A percentile compares a stretch with the other conserved stretches of the same genome.
Conservation (phyloP, 2,113 vertebrate genomes). For the Sander lucioperca region DNA sequence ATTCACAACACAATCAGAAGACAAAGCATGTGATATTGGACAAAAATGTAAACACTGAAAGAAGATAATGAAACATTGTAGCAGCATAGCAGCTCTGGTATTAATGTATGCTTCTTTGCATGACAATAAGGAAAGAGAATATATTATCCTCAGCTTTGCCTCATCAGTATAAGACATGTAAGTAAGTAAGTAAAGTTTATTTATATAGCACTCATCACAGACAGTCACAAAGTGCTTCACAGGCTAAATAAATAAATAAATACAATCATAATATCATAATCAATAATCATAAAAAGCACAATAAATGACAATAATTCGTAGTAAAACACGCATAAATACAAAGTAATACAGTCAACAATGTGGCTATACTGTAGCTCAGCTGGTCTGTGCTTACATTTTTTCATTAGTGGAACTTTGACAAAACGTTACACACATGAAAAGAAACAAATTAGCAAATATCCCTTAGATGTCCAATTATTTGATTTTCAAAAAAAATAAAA, state of each 20-base stretch:
- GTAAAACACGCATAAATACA: too few species aligned
- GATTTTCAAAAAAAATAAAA: background rate
- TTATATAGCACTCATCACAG: too few species aligned
- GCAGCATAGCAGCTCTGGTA: background rate
- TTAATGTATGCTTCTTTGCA: background rate
- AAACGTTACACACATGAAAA: background rate
- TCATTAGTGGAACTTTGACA: conserved; percentile 8
- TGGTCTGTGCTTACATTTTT: background rate
- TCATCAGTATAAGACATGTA: background rate
- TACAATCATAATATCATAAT: too few species aligned
- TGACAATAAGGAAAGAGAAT: background rate
- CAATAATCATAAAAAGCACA: too few species aligned
- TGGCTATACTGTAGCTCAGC: background rate
- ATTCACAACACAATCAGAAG: background rate
- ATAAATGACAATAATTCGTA: too few species aligned
- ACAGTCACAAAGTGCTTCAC: too few species aligned
- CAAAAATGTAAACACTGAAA: background rate
- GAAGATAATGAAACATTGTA: background rate
- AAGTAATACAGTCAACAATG: too few species aligned
- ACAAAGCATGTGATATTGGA: background rate
- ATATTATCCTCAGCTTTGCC: background rate
- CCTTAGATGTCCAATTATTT: background rate
- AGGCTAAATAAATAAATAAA: too few species aligned
- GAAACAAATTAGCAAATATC: background rate
- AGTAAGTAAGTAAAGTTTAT: too few species aligned